phyloP scores from a whole-genome alignment of 2,797 vertebrate genomes.

The Pantherophis alleghaniensis region DNA sequence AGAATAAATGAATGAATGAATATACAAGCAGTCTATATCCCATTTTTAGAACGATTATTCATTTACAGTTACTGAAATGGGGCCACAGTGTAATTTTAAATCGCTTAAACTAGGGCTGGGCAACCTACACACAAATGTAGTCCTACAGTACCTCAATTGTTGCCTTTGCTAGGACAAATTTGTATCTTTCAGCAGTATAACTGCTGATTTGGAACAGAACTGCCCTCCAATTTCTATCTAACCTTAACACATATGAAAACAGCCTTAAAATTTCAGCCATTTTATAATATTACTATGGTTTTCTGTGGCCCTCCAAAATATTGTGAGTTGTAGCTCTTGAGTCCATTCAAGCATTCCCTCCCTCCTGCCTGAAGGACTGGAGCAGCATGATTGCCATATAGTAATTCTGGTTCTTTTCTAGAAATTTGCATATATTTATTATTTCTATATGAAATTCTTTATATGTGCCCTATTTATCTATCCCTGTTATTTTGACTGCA shows the following conservation, averaged over 20 bases:
- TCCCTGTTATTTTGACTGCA: not conserved
- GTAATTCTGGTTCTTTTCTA: not conserved
- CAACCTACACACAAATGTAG: not conserved
- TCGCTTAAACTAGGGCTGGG: not conserved
- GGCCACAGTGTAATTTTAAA: not conserved
- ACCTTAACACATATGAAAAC: not conserved
- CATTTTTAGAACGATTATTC: not conserved
- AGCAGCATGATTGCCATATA: not conserved
- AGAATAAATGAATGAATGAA: not conserved
- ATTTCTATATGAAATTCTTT: not conserved
- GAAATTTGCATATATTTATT: not conserved
- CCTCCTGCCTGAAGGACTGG: not conserved
- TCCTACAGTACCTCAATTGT: not conserved
- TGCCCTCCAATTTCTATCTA: not conserved
- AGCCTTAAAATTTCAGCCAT: not conserved
- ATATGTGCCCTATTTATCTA: not conserved
- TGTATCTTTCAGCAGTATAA: not conserved
- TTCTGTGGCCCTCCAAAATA: not conserved
- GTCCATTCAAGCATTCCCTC: not conserved
- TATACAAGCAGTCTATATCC: not conserved
- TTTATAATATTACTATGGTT: not conserved
- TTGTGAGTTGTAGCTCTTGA: not conserved
- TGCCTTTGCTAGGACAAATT: not conserved
- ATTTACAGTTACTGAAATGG: not conserved
- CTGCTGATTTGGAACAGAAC: not conserved